A percentile compares a stretch with the other conserved stretches of the same genome.
Evolutionary conservation across 2,797 vertebrate genomes (phyloP).

Genomic region (Pantherophis alleghaniensis): DNA sequence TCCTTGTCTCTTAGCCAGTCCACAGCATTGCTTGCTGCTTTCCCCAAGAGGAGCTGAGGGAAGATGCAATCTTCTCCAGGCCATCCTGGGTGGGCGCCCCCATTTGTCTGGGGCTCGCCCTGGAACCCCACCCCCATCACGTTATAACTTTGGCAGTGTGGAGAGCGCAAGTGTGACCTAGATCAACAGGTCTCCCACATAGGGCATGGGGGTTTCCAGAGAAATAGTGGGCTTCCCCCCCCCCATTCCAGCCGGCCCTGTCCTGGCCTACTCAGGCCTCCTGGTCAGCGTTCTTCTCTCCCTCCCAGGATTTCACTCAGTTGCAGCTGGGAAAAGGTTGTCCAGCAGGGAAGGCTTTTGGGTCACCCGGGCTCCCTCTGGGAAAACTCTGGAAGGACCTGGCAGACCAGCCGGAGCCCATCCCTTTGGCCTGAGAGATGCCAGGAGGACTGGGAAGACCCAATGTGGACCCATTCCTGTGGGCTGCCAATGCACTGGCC

Average conservation of each 20-base stretch:
- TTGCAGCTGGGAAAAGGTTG: background rate
- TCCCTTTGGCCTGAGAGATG: background rate
- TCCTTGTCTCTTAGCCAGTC: background rate
- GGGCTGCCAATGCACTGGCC: background rate
- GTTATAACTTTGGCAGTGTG: background rate
- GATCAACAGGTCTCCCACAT: background rate
- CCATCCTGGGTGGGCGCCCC: background rate
- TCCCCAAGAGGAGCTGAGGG: background rate
- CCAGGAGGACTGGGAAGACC: background rate
- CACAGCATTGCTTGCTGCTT: background rate
- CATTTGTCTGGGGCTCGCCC: background rate
- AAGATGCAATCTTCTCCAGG: background rate
- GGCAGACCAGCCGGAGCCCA: background rate
- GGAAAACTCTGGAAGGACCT: background rate
- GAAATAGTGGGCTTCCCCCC: background rate
- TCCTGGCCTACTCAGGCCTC: background rate
- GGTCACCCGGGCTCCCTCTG: background rate
- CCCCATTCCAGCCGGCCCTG: background rate
- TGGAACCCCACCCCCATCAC: background rate
- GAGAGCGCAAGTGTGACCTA: background rate
- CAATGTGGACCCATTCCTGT: fast-evolving
- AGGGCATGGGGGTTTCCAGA: background rate
- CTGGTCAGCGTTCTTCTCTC: background rate
- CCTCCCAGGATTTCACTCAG: background rate
- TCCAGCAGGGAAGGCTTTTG: background rate